Evolutionary conservation across 2,797 vertebrate species (phyloP).

Genomic region (Percopsis omiscomaycus): DNA sequence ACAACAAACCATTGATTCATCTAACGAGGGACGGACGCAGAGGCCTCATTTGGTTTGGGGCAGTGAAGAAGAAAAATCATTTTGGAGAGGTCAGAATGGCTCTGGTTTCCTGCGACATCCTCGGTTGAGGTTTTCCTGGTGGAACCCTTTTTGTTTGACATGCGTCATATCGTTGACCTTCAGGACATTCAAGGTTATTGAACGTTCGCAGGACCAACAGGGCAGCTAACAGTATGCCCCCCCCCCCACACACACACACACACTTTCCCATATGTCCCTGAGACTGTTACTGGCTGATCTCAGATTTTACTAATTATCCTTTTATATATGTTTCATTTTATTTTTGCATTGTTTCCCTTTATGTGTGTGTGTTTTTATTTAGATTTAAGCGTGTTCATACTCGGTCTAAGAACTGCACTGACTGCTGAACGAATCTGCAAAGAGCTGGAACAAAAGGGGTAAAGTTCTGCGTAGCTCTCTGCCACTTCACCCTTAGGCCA

Average conservation of each 20-base stretch:
- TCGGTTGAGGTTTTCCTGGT: constrained; percentile 4
- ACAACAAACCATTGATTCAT: constrained; percentile 5
- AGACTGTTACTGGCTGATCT: constrained; percentile 71
- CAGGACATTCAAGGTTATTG: constrained; percentile 46
- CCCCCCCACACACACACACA: not conserved
- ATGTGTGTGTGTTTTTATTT: constrained; percentile 22
- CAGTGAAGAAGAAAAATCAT: not conserved
- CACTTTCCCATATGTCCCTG: constrained; percentile 30
- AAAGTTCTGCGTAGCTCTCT: constrained; percentile 5
- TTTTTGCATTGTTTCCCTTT: constrained; percentile 34
- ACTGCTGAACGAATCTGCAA: constrained; percentile 45
- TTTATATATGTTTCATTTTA: constrained; percentile 23
- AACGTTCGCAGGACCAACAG: constrained; percentile 47
- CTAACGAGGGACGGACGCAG: not conserved
- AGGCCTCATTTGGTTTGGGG: not conserved
- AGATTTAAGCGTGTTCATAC: constrained; percentile 46
- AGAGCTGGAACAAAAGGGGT: constrained; percentile 54
- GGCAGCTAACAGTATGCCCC: constrained; percentile 63
- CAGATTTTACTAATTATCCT: constrained; percentile 47
- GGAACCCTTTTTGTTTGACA: constrained; percentile 32
- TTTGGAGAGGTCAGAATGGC: not conserved
- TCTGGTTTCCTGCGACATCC: not conserved
- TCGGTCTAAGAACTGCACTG: constrained; percentile 60
- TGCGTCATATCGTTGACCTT: constrained; percentile 19
- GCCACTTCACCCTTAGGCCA: not conserved